These are phyloP conservation scores for Elgonia sp. DNA, from an alignment of 2,888 invertebrate species.

Conservation along the genomic window DNA sequence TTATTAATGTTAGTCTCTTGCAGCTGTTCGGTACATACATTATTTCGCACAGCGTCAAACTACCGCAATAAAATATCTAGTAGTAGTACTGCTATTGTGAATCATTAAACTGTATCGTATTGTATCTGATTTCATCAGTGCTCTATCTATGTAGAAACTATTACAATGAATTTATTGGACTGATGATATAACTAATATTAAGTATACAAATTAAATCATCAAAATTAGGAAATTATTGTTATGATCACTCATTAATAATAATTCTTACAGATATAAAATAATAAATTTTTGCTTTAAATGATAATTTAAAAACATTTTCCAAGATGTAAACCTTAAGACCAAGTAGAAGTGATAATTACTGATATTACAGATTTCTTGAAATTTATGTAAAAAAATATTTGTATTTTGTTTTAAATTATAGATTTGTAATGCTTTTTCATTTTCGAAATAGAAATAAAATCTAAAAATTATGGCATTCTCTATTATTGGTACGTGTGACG, in stretches of 20 bases:
- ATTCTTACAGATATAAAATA: too few species aligned
- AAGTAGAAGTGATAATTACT: too few species aligned
- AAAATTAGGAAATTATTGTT: neutral
- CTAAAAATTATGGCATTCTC: too few species aligned
- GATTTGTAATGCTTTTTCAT: too few species aligned
- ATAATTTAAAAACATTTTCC: too few species aligned
- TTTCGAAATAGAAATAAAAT: too few species aligned
- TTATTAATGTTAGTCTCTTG: neutral
- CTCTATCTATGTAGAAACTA: neutral
- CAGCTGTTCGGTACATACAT: neutral
- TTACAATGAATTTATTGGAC: constrained; percentile 1
- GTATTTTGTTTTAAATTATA: too few species aligned
- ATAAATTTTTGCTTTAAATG: too few species aligned
- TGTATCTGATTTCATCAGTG: constrained; percentile 8
- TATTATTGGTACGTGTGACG: too few species aligned
- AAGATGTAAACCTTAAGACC: too few species aligned
- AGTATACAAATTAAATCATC: neutral
- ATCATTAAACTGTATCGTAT: constrained; percentile 3
- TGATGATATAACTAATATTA: neutral
- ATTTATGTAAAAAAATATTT: too few species aligned
- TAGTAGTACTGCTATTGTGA: neutral
- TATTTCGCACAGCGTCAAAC: neutral
- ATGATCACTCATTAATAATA: neutral
- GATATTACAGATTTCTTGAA: too few species aligned
- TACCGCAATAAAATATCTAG: neutral